Evolutionary conservation across 2,113 vertebrate species (phyloP).

Genomic region (Gallinago jamesoni): DNA sequence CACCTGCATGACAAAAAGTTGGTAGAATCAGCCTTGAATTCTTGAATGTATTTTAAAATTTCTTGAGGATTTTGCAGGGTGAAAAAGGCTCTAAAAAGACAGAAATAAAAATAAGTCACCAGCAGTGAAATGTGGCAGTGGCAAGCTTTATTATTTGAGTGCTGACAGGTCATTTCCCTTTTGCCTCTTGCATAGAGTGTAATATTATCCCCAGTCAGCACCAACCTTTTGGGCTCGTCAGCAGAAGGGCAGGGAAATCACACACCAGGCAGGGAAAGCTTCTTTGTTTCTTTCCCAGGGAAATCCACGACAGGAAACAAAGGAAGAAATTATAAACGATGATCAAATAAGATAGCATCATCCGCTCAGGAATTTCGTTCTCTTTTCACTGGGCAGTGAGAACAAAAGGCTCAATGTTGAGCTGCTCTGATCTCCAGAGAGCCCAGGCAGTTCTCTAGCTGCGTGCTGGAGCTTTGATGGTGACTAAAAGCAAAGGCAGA

Average conservation of each 20-base stretch:
- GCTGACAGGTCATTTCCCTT: constrained; percentile 46
- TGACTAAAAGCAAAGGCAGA: not conserved
- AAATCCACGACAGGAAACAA: constrained; percentile 50
- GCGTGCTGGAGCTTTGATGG: not conserved
- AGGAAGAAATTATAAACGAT: constrained; percentile 36
- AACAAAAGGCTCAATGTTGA: constrained; percentile 49
- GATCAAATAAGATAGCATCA: constrained; percentile 51
- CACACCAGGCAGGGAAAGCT: constrained; percentile 50
- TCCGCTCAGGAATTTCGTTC: not conserved
- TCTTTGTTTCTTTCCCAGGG: constrained; percentile 60
- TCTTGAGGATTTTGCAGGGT: not conserved
- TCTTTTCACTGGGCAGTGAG: not conserved
- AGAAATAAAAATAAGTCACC: not conserved
- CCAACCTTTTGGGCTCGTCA: constrained; percentile 25
- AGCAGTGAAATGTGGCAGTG: not conserved
- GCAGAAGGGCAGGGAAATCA: constrained; percentile 59
- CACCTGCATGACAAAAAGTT: not conserved
- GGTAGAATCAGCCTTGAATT: not conserved
- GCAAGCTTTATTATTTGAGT: constrained; percentile 14
- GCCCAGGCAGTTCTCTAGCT: not conserved
- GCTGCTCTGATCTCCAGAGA: not conserved
- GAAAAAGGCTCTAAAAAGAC: not conserved
- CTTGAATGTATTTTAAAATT: not conserved
- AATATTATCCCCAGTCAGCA: constrained; percentile 52
- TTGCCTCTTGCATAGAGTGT: constrained; percentile 6